Evolutionary conservation across 2,888 invertebrate genomes (phyloP).

Genomic region (Anthoptus insignis): DNA sequence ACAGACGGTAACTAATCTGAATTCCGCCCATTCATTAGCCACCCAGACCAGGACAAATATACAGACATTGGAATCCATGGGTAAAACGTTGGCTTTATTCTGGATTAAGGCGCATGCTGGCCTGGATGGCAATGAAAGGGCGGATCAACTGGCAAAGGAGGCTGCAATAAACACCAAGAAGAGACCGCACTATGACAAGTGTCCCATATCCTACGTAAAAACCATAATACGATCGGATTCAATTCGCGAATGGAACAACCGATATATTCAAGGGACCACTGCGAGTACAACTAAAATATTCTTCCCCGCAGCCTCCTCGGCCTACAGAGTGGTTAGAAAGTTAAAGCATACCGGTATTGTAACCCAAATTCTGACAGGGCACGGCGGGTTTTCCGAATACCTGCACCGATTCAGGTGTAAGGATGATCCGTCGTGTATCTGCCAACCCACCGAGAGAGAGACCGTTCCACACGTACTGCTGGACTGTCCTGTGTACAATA

Average conservation of each 20-base stretch:
- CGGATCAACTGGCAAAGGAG: too few relatives aligned
- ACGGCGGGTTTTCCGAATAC: too few relatives aligned
- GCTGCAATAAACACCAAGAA: too few relatives aligned
- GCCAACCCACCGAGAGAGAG: not conserved
- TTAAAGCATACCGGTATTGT: not conserved
- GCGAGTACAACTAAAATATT: not conserved
- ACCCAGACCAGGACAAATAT: slow-evolving; percentile 20
- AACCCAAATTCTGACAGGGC: not conserved
- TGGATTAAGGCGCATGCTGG: too few relatives aligned
- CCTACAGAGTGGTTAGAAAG: not conserved
- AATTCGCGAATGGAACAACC: not conserved
- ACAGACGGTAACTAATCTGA: too few relatives aligned
- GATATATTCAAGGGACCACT: not conserved
- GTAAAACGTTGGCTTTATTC: slow-evolving; percentile 9
- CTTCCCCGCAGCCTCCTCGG: not conserved
- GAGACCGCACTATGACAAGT: too few relatives aligned
- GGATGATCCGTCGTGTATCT: not conserved
- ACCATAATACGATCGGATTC: not conserved
- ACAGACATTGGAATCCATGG: too few relatives aligned
- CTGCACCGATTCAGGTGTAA: slow-evolving; percentile 5
- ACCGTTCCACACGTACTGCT: not conserved
- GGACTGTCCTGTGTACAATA: not conserved
- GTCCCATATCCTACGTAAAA: slow-evolving; percentile 31
- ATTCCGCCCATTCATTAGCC: slow-evolving; percentile 28
- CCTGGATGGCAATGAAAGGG: too few relatives aligned